These are phyloP conservation scores for Clitarchus hookeri DNA, from an alignment of 2,888 invertebrate genomes.

Conservation along the genomic window DNA sequence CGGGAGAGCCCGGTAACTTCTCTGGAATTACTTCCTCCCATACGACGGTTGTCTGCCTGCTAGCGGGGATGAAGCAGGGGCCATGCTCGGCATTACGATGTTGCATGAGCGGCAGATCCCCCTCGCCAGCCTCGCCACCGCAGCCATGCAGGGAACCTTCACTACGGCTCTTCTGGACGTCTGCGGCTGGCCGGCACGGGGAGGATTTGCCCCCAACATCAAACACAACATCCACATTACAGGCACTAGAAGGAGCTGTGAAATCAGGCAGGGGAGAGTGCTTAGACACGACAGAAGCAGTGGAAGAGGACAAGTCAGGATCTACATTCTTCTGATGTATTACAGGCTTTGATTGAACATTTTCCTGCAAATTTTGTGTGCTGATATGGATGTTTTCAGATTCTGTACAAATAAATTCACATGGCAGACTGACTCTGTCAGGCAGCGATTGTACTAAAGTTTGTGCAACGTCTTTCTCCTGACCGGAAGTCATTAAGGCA, in stretches of 20 bases:
- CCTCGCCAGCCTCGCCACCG: neutral
- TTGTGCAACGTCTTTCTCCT: too few species aligned
- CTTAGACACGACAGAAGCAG: too few species aligned
- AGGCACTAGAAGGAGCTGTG: slow-evolving; percentile 26
- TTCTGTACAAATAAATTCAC: too few species aligned
- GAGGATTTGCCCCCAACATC: slow-evolving; percentile 22
- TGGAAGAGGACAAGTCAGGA: too few species aligned
- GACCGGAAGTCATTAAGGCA: neutral
- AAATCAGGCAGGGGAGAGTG: neutral
- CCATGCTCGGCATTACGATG: slow-evolving; percentile 47
- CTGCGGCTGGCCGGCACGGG: neutral
- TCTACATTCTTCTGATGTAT: too few species aligned
- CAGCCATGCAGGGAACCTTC: slow-evolving; percentile 16
- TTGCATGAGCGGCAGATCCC: slow-evolving; percentile 30
- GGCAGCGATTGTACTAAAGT: too few species aligned
- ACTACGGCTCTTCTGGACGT: neutral
- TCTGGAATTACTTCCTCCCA: slow-evolving; percentile 30
- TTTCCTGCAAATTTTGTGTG: too few species aligned
- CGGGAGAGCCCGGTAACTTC: slow-evolving; percentile 27
- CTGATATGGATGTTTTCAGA: too few species aligned
- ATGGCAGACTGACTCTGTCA: too few species aligned
- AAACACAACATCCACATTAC: slow-evolving; percentile 31
- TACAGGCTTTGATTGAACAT: too few species aligned
- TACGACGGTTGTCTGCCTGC: slow-evolving; percentile 47
- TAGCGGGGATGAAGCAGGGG: slow-evolving; percentile 53